Base-by-base conservation (phyloP, 2,113 vertebrate species). In the Nanorana parkeri region DNA sequence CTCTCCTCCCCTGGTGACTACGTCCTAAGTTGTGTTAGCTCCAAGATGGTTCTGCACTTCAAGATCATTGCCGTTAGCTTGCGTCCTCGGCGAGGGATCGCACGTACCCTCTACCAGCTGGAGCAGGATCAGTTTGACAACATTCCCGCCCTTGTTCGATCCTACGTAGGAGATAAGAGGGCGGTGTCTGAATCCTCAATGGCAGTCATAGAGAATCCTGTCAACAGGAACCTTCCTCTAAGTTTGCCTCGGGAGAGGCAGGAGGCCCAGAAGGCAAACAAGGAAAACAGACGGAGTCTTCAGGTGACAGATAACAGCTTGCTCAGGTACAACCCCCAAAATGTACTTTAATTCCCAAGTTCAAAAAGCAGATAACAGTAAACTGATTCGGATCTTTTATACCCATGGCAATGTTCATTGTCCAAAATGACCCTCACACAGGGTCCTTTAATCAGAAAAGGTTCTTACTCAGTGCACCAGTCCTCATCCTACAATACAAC, bases 71-170 rank as follows among this genome's bases (percentile, higher is more conserved):
- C 90, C 0, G 90, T 96, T 54, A 88, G 91, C 3, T 90, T 96
- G n/a, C 91, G 94, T 5, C 95, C 94, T 58, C 93, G 94, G 73
- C 92, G 94, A 86, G 95, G 95, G 51, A 89, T 93, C 85, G 88
- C 94, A 0, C 79, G 91, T 28, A 92, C 92, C 81, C 91, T 96
- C 81, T 97, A 94, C 90, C 96, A 96, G 89, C 94, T 97, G 19
- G 95, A 97, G 86, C 93, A 95, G 54, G 96, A 97, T 63, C 94
- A 90, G 80, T 97, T 96, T 29, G 90, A 94, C 86, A 97, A 91
- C 20, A 86, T 96, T 41, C 92, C 95, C 0, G 93, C 94, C 29
- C 91, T 97, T 72, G 89, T 97, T 32, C 92, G 69, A 1, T 96
- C 94, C 86, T 93, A 96, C 0, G 88, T 96, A 79, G 92, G 92